A percentile compares a stretch with the other conserved stretches of the same genome.
phyloP scores from a whole-genome alignment of 2,113 vertebrate genomes.

The Athene cunicularia region DNA sequence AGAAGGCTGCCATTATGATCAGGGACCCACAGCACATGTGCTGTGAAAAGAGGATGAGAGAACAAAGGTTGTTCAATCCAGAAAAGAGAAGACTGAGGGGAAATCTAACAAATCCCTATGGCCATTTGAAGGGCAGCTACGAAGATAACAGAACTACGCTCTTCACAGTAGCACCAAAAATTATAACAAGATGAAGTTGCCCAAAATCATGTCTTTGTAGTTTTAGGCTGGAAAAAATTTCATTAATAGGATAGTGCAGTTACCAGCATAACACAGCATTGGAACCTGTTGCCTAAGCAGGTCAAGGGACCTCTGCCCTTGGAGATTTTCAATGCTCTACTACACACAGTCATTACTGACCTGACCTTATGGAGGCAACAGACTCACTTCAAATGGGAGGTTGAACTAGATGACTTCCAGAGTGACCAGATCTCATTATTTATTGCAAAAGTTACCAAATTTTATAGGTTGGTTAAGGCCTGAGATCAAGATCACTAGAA shows the following conservation, averaged over 20 bases:
- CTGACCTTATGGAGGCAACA: neutral
- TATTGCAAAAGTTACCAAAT: neutral
- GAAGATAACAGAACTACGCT: neutral
- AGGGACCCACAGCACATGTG: neutral
- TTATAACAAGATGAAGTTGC: neutral
- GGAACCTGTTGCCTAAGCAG: neutral
- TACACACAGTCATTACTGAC: neutral
- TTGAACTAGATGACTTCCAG: neutral
- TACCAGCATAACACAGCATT: neutral
- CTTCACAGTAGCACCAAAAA: neutral
- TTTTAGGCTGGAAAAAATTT: neutral
- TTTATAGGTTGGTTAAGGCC: neutral
- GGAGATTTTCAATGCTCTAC: neutral
- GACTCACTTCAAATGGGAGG: neutral
- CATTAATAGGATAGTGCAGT: neutral
- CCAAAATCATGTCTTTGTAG: neutral
- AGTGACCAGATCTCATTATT: neutral
- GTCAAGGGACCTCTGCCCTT: neutral
- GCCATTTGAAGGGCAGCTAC: neutral
- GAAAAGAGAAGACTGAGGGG: neutral
- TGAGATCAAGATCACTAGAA: neutral
- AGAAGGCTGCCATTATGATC: neutral
- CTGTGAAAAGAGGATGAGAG: neutral
- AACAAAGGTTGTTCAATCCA: neutral
- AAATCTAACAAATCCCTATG: neutral